Base-by-base conservation (phyloP, 2,888 invertebrate species). In the Helleia helle region DNA sequence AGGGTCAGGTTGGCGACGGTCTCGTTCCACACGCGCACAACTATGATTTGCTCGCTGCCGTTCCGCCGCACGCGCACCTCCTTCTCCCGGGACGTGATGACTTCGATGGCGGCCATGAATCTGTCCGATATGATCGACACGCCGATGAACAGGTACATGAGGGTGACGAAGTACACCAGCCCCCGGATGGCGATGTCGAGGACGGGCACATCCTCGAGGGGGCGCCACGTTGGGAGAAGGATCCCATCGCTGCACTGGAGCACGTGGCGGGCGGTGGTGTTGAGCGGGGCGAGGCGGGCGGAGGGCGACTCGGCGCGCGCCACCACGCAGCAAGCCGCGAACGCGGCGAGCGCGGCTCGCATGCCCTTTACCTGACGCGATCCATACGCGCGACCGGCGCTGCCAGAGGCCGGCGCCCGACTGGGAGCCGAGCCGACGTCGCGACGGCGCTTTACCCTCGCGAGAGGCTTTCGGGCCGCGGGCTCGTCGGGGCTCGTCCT, bases 101-200 rank as follows among this genome's bases (percentile, higher is more conserved):
- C 97, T 87, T 99, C 99, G 70, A 99, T 99, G 59, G 98, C 94
- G 28, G 97, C 96, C 99, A 99, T 99, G 85, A 99, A 99, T 44
- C 98, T 91, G 73, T 99, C 99, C 54, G 99, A 97, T 52, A 99
- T 94, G 71, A 99, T 98, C 55, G 99, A 98, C 31, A 99, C 98
- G 42, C 99, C 99, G 66, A 99, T 94, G 86, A 99, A 99, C 70
- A 99, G 90, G 75, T 98, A 99, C 59, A 94, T 86, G 74, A 99
- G 89, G 34, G 89, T 83, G 38, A 95, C 55, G 83, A 99, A 96
- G 84, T 99, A 99, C 47, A 96, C 91, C 48, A 92, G 61, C 29
- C 99, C 99, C 18, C 99, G 90, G 45, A 95, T 87, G 49, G 94
- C 86, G 49, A 93, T 89, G 63, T 96, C 95, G 41, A 90, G 87